Evolutionary conservation across 2,797 vertebrate species (phyloP).

Genomic region (Lithobates sylvaticus): DNA sequence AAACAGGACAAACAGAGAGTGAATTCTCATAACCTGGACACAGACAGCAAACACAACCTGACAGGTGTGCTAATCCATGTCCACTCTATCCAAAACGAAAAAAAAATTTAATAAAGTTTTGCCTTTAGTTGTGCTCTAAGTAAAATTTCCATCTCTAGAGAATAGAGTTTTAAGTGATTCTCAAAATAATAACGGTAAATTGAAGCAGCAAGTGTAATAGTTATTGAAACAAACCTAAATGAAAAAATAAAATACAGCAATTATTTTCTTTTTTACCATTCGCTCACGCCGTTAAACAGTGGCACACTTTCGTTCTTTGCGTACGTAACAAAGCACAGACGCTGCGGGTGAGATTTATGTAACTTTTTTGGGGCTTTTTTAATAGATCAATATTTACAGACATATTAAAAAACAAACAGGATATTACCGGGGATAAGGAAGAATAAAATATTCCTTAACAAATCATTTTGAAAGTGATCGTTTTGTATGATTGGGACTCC

Average conservation of each 20-base stretch:
- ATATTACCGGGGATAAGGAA: conserved; percentile 9
- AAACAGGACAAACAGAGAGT: no score
- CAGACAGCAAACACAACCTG: no score
- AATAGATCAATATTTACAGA: conserved; percentile 43
- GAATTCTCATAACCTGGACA: no score
- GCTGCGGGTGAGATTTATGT: background rate
- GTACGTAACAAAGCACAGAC: conserved; percentile 6
- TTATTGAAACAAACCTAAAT: background rate
- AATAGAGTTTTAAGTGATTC: no score
- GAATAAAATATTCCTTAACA: conserved; percentile 42
- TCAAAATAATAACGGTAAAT: no score
- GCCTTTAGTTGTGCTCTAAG: no score
- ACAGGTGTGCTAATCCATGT: no score
- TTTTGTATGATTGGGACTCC: conserved; percentile 54
- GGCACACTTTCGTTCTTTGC: background rate
- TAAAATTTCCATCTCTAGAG: no score
- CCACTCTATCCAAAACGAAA: no score
- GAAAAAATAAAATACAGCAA: background rate
- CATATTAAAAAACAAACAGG: conserved; percentile 12
- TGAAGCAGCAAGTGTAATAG: no score
- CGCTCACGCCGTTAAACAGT: background rate
- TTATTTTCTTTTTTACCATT: background rate
- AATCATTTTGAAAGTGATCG: conserved; percentile 48
- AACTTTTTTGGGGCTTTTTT: background rate
- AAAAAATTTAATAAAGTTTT: no score